Conservation (phyloP, 2,113 vertebrate species). For the Pelecanus crispus region DNA sequence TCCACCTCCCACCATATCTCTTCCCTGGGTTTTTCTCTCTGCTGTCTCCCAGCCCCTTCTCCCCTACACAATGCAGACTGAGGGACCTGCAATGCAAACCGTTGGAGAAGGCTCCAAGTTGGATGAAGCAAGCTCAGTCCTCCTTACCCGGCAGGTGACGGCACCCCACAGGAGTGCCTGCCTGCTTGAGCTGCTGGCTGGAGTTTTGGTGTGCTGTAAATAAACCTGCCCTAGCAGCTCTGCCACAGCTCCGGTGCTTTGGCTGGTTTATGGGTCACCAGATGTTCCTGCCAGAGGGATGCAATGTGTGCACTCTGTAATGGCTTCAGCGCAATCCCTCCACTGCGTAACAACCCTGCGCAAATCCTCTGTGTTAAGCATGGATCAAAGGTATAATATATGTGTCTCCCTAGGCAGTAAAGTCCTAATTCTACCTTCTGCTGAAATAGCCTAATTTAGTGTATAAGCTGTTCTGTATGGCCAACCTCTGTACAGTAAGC, state of each 20-base stretch:
- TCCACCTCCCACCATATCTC: neutral
- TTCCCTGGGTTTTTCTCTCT: neutral
- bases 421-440: neutral
- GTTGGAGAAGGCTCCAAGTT: rapidly evolving
- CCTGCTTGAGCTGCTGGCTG: neutral
- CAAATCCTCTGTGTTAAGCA: neutral
- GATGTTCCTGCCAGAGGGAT: neutral
- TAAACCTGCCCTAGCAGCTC: neutral
- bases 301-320: rapidly evolving
- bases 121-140: neutral
- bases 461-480: neutral
- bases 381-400: neutral
- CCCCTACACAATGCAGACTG: rapidly evolving
- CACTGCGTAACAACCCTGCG: neutral
- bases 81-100: rapidly evolving
- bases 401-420: neutral
- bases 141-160: neutral
- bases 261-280: neutral
- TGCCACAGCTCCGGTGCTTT: rapidly evolving
- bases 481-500: neutral
- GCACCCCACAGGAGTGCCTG: neutral
- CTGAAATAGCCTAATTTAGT: neutral
- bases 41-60: neutral
- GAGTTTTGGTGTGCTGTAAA: neutral
- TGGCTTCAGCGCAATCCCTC: neutral